These are phyloP conservation scores for Colaptes auratus DNA, from an alignment of 2,113 vertebrate species.

Conservation along the genomic window DNA sequence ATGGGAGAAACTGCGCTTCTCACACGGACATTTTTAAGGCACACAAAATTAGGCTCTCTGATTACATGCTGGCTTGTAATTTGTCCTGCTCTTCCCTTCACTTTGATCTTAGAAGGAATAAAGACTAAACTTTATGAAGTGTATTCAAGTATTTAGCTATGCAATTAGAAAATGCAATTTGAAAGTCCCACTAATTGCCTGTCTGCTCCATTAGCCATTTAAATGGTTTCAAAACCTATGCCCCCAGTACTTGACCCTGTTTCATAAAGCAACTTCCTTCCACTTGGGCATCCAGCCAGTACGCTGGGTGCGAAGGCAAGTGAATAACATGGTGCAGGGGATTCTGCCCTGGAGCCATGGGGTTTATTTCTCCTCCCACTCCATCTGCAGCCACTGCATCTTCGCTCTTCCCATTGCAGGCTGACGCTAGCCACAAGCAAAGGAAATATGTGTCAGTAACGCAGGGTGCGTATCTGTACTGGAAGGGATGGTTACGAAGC, in stretches of 20 bases:
- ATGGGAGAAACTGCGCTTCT: neutral
- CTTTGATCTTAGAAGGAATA: conserved; percentile 13
- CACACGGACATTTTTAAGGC: neutral
- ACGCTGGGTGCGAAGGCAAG: neutral
- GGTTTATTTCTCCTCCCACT: neutral
- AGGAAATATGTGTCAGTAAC: neutral
- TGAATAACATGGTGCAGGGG: neutral
- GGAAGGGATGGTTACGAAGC: neutral
- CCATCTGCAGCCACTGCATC: neutral
- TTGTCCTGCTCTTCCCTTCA: neutral
- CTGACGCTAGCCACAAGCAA: neutral
- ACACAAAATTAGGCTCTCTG: neutral
- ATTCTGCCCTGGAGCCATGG: neutral
- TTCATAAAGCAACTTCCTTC: neutral
- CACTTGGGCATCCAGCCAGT: neutral
- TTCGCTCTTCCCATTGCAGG: neutral
- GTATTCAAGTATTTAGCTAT: neutral
- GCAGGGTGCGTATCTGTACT: neutral
- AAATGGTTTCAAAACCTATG: conserved; percentile 6
- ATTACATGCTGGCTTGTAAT: neutral
- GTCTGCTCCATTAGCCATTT: neutral
- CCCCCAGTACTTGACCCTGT: neutral
- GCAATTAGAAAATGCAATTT: conserved; percentile 10
- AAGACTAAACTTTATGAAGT: neutral
- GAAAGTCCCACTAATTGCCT: conserved; percentile 6